phyloP scores from a whole-genome alignment of 2,888 invertebrate species.

The Argyresthia albistria region DNA sequence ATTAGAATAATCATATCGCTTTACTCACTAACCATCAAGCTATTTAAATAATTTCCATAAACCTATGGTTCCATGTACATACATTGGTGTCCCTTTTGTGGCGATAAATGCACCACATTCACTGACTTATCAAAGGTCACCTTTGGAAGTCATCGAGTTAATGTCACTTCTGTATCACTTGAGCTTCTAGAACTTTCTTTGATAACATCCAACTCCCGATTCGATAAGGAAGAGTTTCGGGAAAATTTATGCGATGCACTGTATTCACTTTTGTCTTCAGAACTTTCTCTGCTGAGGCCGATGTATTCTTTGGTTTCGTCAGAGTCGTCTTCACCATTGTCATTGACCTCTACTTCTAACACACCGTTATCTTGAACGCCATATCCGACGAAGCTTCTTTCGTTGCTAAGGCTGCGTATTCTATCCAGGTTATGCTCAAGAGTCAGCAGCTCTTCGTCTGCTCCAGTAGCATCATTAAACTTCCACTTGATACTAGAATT shows the following conservation, averaged over 20 bases:
- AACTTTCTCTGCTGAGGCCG: constrained; percentile 38
- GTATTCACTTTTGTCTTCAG: constrained; percentile 59
- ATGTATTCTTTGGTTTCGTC: constrained; percentile 51
- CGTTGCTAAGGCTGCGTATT: constrained; percentile 61
- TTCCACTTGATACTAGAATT: constrained; percentile 65
- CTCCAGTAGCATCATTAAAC: constrained; percentile 50
- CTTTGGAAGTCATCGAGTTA: constrained; percentile 66
- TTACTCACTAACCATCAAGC: constrained; percentile 17
- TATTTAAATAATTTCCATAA: not conserved
- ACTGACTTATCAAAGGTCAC: constrained; percentile 59
- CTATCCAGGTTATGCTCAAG: constrained; percentile 64
- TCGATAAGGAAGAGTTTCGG: constrained; percentile 58
- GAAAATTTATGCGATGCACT: constrained; percentile 55
- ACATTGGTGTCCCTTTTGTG: constrained; percentile 33
- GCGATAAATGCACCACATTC: constrained; percentile 53
- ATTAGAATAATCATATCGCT: constrained; percentile 18
- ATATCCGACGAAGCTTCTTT: constrained; percentile 47
- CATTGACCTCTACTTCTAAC: constrained; percentile 61
- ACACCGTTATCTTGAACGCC: constrained; percentile 49
- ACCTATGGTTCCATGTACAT: constrained; percentile 3
- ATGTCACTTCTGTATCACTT: constrained; percentile 67
- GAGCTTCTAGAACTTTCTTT: constrained; percentile 69
- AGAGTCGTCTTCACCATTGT: constrained; percentile 41
- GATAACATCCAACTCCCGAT: constrained; percentile 65
- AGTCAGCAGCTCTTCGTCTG: constrained; percentile 48